phyloP scores from a whole-genome alignment of 2,113 vertebrate genomes.

The Ploceus nigricollis region DNA sequence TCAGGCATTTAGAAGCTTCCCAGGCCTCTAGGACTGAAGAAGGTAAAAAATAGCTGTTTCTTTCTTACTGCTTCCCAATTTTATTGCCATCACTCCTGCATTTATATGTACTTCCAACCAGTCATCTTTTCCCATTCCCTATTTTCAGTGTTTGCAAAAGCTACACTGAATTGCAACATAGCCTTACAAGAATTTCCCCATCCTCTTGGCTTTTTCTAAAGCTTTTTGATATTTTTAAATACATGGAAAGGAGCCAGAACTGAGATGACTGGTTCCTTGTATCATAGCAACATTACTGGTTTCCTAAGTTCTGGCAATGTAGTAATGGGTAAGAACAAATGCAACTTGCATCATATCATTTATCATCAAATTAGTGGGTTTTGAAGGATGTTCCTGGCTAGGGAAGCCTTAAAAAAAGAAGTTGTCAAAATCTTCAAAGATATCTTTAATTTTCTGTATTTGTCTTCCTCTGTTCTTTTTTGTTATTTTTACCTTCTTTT shows the following conservation, averaged over 20 bases:
- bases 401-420: slow-evolving; percentile 9
- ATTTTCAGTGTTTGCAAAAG: neutral
- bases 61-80: neutral
- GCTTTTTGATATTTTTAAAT: slow-evolving; percentile 65
- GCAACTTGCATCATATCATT: slow-evolving; percentile 35
- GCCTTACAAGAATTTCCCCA: slow-evolving; percentile 18
- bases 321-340: slow-evolving; percentile 43
- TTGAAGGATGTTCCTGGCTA: neutral
- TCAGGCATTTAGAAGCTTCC: neutral
- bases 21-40: neutral
- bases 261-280: slow-evolving; percentile 46
- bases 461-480: neutral
- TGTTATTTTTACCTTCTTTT: neutral
- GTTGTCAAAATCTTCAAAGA: neutral
- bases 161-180: neutral
- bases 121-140: neutral
- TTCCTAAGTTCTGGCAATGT: slow-evolving; percentile 16
- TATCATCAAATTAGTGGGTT: slow-evolving; percentile 43
- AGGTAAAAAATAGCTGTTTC: neutral
- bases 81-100: neutral
- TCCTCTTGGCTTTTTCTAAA: slow-evolving; percentile 29
- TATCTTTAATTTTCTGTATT: neutral
- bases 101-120: neutral
- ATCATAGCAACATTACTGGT: slow-evolving; percentile 55
- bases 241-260: slow-evolving; percentile 50